Evolutionary conservation across 2,113 vertebrate genomes (phyloP), one percentile per base, ranked within the genome.

Genomic region (Zootoca vivipara): DNA sequence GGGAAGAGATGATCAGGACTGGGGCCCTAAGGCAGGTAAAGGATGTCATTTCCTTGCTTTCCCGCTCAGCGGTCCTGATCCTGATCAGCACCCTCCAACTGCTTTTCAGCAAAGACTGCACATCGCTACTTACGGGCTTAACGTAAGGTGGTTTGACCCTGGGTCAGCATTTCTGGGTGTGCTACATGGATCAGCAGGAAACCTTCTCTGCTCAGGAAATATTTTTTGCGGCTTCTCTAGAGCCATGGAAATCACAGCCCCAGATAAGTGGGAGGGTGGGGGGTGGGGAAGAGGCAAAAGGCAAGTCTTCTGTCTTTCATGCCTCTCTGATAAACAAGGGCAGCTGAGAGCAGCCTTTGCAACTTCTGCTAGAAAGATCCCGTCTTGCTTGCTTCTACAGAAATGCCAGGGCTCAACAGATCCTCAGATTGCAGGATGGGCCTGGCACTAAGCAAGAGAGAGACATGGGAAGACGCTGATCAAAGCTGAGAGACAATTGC

Each of bases 311-410:
- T 56, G 38, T 12, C 8, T 35, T 56, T 28, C 24, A 24, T 18
- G 42, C 70, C 74, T 62, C 58, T 62, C 15, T 3, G 67, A 73
- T 78, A 84, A 83, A 82, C 26, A 28, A 73, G 89, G 84, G 62
- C 69, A 42, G 86, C 89, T 72, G 89, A 52, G 1, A 15, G 7
- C 12, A 26, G 40, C 16, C 69, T n/a, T 30, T 20, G 7, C 77
- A 91, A 89, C 92, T 89, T 93, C 94, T 93, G 94, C 88, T 83
- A 82, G 72, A 78, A 88, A 87, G 38, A 9, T 38, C n/a, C 16
- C 4, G 84, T 62, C 58, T 62, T 62, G 89, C 89, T 81, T 87
- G 89, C 89, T 81, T 87, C 75, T 85, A 87, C 85, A 78, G 82
- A 62, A 75, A 42, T 79, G 79, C 88, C 81, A 72, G 70, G 16